Evolutionary conservation across 2,888 invertebrate species (phyloP).

Genomic region (Mythimna albipuncta): DNA sequence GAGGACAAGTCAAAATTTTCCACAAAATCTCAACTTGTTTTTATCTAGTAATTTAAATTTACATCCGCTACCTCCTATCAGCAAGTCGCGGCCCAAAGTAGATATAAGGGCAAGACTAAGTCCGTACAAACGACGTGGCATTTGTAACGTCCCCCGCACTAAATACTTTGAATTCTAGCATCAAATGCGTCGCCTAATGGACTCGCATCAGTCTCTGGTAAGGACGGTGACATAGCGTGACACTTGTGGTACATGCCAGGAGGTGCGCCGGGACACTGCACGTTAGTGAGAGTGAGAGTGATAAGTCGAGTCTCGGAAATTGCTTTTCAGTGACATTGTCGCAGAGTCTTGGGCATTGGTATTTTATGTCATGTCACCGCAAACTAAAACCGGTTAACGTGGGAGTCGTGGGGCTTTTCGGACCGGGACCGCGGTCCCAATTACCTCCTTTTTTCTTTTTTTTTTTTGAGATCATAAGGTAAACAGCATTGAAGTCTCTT

Average conservation of each 20-base stretch:
- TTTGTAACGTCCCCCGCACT: constrained; percentile 57
- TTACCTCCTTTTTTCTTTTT: too few relatives aligned
- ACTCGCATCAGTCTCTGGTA: constrained; percentile 39
- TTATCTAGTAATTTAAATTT: not conserved
- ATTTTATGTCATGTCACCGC: not conserved
- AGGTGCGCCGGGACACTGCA: not conserved
- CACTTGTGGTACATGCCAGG: not conserved
- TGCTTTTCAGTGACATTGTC: constrained; percentile 9
- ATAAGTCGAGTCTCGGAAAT: constrained; percentile 12
- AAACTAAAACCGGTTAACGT: too few relatives aligned
- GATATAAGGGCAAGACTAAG: constrained; percentile 60
- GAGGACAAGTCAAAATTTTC: too few relatives aligned
- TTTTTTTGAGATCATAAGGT: too few relatives aligned
- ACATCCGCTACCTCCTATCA: constrained; percentile 21
- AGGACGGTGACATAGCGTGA: constrained; percentile 18
- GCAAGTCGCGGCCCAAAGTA: constrained; percentile 29
- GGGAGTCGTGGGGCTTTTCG: too few relatives aligned
- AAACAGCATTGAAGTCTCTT: too few relatives aligned
- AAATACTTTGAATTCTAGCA: constrained; percentile 60
- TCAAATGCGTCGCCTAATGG: constrained; percentile 56
- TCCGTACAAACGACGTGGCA: constrained; percentile 64
- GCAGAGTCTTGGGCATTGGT: not conserved
- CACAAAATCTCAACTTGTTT: too few relatives aligned
- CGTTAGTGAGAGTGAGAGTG: constrained; percentile 1
- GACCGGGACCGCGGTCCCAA: too few relatives aligned